A percentile compares a stretch with the other conserved stretches of the same genome.
phyloP scores from a whole-genome alignment of 2,797 vertebrate species.

The Anguilla marmorata region DNA sequence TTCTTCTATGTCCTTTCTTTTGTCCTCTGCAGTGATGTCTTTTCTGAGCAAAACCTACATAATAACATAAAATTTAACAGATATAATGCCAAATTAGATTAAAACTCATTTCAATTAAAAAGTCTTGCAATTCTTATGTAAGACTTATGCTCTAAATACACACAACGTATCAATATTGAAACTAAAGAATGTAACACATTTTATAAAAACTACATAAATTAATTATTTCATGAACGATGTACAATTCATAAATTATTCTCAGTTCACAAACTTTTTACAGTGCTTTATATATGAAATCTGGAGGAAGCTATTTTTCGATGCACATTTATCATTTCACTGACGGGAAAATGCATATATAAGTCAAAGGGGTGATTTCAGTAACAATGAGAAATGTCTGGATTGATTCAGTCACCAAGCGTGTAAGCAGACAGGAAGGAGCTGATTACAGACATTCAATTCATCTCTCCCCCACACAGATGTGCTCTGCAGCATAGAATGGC shows the following conservation, averaged over 20 bases:
- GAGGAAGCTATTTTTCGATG: neutral
- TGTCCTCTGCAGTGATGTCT: neutral
- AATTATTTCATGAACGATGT: neutral
- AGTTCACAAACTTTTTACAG: neutral
- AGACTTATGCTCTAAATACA: neutral
- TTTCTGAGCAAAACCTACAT: conserved; percentile 28
- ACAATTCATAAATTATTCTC: neutral
- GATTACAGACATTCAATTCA: neutral
- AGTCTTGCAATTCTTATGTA: neutral
- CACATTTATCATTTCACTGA: neutral
- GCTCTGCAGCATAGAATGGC: neutral
- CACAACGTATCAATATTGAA: neutral
- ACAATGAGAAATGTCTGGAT: neutral
- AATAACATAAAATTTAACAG: neutral
- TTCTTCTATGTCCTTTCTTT: neutral
- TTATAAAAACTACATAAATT: too few relatives aligned
- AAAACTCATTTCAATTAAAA: neutral
- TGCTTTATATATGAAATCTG: neutral
- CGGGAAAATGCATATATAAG: neutral
- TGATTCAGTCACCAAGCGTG: neutral
- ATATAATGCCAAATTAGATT: neutral
- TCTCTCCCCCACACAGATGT: neutral
- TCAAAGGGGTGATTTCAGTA: neutral
- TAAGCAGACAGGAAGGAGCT: neutral
- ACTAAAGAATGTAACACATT: neutral